Percentiles rank a stretch among this genome's conserved stretches.
phyloP scores from a whole-genome alignment of 2,888 invertebrate genomes.

The Drosophila subsilvestris region DNA sequence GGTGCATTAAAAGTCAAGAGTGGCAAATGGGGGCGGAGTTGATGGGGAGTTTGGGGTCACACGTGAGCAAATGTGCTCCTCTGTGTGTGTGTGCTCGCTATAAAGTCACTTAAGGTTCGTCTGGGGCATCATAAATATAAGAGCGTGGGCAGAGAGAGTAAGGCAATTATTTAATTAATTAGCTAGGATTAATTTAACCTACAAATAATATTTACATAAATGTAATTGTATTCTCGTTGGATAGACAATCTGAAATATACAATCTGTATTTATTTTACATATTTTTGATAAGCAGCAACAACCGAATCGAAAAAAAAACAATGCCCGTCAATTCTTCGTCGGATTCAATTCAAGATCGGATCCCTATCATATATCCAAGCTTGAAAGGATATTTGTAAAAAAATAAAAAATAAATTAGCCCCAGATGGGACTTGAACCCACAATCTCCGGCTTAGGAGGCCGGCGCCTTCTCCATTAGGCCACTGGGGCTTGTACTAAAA shows the following conservation, averaged over 20 bases:
- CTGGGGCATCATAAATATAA: conserved; percentile 18
- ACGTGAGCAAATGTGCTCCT: conserved; percentile 12
- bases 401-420: not conserved
- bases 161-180: conserved; percentile 12
- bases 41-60: conserved; percentile 23
- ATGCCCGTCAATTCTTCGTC: no score
- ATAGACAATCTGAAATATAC: no score
- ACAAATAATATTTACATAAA: not conserved
- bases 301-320: no score
- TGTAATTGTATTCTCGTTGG: not conserved
- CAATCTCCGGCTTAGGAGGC: not conserved
- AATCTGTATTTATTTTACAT: no score
- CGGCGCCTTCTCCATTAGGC: not conserved
- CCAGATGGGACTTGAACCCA: not conserved
- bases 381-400: no score
- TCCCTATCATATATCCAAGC: no score
- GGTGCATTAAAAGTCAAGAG: conserved; percentile 65
- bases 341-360: no score
- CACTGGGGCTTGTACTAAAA: not conserved
- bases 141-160: not conserved
- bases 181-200: not conserved
- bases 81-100: conserved; percentile 8
- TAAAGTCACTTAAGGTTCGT: conserved; percentile 33
- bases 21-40: conserved; percentile 43
- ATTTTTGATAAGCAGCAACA: no score